phyloP scores from a whole-genome alignment of 2,113 vertebrate species.

The Proteles cristata region DNA sequence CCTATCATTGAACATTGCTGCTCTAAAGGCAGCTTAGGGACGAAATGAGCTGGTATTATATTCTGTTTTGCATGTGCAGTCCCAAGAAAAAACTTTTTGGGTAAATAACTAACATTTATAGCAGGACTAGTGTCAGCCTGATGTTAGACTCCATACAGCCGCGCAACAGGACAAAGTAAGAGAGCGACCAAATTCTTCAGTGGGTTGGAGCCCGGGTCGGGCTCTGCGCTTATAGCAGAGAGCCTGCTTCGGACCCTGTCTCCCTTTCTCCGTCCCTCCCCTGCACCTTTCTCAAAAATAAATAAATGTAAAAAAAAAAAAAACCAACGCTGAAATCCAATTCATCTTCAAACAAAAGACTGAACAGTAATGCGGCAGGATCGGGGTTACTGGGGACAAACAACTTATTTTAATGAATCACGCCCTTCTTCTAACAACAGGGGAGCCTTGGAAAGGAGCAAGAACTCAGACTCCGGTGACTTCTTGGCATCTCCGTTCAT shows the following conservation, averaged over 20 bases:
- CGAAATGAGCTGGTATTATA: not conserved
- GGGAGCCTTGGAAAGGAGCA: not conserved
- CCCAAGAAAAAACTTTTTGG: not conserved
- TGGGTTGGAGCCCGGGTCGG: too few species aligned
- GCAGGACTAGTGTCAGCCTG: not conserved
- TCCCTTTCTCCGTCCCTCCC: too few species aligned
- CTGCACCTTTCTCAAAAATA: too few species aligned
- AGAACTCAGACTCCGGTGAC: not conserved
- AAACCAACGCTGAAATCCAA: not conserved
- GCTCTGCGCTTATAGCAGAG: too few species aligned
- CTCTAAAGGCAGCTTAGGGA: not conserved
- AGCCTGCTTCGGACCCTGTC: too few species aligned
- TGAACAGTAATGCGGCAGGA: not conserved
- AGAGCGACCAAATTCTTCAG: not conserved
- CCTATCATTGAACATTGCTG: not conserved
- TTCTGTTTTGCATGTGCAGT: not conserved
- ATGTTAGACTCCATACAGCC: rapidly evolving
- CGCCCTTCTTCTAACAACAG: not conserved
- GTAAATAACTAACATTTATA: not conserved
- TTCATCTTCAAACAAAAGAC: conserved; percentile 14
- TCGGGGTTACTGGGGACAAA: conserved; percentile 7
- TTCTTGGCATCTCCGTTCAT: not conserved
- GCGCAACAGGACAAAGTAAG: not conserved
- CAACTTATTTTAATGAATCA: conserved; percentile 19
- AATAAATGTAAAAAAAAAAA: not conserved